These are phyloP conservation scores for Pipistrellus pipistrellus DNA, from an alignment of 2,797 vertebrate genomes.

Conservation along the genomic window DNA sequence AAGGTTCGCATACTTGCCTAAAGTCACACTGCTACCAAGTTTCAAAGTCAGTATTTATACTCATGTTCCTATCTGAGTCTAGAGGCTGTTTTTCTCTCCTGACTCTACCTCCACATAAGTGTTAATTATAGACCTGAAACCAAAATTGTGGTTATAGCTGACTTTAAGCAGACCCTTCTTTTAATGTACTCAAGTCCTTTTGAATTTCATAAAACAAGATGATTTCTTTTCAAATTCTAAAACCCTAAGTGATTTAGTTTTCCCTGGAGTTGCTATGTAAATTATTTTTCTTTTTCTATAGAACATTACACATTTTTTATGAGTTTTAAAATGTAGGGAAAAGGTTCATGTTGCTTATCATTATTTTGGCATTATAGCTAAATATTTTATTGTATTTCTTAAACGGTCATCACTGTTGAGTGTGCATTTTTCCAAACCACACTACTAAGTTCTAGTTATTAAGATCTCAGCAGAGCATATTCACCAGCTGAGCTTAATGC, in stretches of 20 bases:
- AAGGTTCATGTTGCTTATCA: not conserved
- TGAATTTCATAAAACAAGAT: not conserved
- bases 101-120: not conserved
- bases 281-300: not conserved
- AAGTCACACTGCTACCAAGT: not conserved
- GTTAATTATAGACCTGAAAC: not conserved
- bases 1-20: not conserved
- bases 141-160: not conserved
- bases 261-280: not conserved
- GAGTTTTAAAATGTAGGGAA: not conserved
- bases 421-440: not conserved
- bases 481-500: not conserved
- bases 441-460: not conserved
- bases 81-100: not conserved
- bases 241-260: slow-evolving; percentile 24
- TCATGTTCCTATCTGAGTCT: not conserved
- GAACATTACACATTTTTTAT: not conserved
- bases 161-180: not conserved
- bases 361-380: slow-evolving; percentile 8
- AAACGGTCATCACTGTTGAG: slow-evolving; percentile 14
- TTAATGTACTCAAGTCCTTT: slow-evolving; percentile 1
- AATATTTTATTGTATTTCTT: not conserved
- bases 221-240: slow-evolving; percentile 42
- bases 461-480: not conserved
- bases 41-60: not conserved